phyloP scores from a whole-genome alignment of 2,113 vertebrate species.

The Callaeas wilsoni region DNA sequence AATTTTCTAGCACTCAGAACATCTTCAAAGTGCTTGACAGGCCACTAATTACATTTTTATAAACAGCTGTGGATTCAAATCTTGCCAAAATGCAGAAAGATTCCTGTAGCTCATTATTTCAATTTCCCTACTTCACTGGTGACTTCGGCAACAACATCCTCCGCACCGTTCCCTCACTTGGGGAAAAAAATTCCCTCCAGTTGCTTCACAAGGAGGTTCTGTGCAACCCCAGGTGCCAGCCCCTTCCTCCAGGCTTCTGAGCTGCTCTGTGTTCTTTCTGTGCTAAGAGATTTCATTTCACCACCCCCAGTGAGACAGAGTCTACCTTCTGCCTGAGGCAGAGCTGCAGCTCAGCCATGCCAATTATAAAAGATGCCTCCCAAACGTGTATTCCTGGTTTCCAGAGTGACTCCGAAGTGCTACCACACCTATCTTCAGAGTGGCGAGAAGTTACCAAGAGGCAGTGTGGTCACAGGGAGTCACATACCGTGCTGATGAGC shows the following conservation, averaged over 20 bases:
- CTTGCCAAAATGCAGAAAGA: background rate
- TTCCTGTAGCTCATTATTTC: background rate
- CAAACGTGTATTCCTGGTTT: constrained; percentile 62
- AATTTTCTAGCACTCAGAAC: constrained; percentile 24
- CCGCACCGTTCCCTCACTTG: background rate
- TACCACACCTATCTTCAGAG: constrained; percentile 33
- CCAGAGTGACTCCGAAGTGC: constrained; percentile 10
- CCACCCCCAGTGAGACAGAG: background rate
- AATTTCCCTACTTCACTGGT: background rate
- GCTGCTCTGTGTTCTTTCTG: background rate
- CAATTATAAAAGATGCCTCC: constrained; percentile 59
- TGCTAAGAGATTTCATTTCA: constrained; percentile 24
- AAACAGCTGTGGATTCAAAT: background rate
- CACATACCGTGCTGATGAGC: background rate
- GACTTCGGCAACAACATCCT: background rate
- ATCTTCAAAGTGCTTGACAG: constrained; percentile 15
- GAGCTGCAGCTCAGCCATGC: constrained; percentile 30
- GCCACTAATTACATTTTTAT: constrained; percentile 24
- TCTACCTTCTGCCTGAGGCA: constrained; percentile 41
- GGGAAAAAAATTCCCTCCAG: background rate
- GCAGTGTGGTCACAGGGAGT: background rate
- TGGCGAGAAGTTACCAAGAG: constrained; percentile 20
- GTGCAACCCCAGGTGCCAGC: background rate
- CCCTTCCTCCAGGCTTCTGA: background rate
- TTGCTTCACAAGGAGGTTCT: background rate